Base-by-base conservation (phyloP, 2,113 vertebrate genomes). In the Petroica traversi region DNA sequence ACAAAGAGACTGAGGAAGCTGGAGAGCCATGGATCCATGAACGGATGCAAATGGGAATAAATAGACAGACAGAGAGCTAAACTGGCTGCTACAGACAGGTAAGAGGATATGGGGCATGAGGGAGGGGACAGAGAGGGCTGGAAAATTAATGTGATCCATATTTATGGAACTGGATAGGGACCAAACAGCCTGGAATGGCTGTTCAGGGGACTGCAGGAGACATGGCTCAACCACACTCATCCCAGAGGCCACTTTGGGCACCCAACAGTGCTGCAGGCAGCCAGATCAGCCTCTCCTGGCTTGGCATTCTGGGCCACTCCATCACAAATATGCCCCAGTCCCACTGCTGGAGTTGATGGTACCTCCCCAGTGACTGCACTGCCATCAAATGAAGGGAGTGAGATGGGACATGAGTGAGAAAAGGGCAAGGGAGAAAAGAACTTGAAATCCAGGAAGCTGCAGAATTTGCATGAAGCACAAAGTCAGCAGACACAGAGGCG, bases 1-100 rank as follows among this genome's bases (percentile, higher is more conserved):
- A 54, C 89, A 84, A 62, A 45, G 94, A 92, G 93, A 78, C 67
- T 75, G 86, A 88, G 76, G 79, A 84, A 82, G 62, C 71, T 69
- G 79, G 49, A 67, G 90, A 88, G 82, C 49, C 77, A 24, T 22
- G 54, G 76, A 59, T 55, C 52, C 91, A 64, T 8, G 85, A 92
- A 61, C 6, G 16, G 72, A 62, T 25, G 89, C 46, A 88, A 49
- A 91, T 46, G 62, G 67, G 58, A 63, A 38, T 26, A 38, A 75
- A 85, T 1, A 5, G 48, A 29, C 4, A 71, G 89, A 55, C 2
- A 68, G 43, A 13, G 3, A 43, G 34, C 34, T 77, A 28, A 76
- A 71, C 31, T 33, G 36, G 36, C 66, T 73, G 79, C 71, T 58
- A 7, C 51, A 45, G 68, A 33, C 31, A 78, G 73, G 68, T 87